These are phyloP conservation scores for Eleutherodactylus coqui DNA, from an alignment of 2,797 vertebrate genomes.

Conservation along the genomic window DNA sequence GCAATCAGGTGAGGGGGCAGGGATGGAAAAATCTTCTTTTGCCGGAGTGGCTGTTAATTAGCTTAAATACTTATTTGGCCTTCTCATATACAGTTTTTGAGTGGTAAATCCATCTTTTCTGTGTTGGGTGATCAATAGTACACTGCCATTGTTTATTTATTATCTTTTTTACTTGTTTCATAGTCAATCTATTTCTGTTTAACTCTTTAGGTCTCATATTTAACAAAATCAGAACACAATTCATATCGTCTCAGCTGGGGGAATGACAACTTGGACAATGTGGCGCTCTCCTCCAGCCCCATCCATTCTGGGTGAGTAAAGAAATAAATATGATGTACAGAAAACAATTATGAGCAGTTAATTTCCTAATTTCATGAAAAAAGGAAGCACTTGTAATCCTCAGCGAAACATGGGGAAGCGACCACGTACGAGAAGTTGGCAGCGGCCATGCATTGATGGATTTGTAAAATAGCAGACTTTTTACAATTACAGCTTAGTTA, in stretches of 20 bases:
- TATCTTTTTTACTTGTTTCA: neutral
- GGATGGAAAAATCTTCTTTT: too few relatives aligned
- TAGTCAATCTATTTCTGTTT: neutral
- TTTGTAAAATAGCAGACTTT: neutral
- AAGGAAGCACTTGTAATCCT: neutral
- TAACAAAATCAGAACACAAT: conserved; percentile 86
- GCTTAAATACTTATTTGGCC: too few relatives aligned
- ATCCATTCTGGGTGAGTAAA: conserved; percentile 93
- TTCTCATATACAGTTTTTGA: too few relatives aligned
- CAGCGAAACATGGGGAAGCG: neutral
- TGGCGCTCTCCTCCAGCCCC: conserved; percentile 93
- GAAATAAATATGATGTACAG: neutral
- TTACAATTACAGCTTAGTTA: neutral
- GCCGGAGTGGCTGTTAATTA: too few relatives aligned
- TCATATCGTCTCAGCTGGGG: conserved; percentile 91
- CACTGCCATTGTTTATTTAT: neutral
- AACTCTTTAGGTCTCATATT: conserved; percentile 78
- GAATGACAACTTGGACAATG: conserved; percentile 93
- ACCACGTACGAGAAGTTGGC: neutral
- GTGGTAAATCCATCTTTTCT: too few relatives aligned
- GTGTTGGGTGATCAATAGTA: neutral
- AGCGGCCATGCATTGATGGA: neutral
- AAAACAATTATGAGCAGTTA: neutral
- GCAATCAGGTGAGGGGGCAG: too few relatives aligned
- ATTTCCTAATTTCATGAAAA: neutral